These are phyloP conservation scores for Lepidiolamprologus cunningtoni DNA, from an alignment of 2,113 vertebrate species.

Conservation along the genomic window DNA sequence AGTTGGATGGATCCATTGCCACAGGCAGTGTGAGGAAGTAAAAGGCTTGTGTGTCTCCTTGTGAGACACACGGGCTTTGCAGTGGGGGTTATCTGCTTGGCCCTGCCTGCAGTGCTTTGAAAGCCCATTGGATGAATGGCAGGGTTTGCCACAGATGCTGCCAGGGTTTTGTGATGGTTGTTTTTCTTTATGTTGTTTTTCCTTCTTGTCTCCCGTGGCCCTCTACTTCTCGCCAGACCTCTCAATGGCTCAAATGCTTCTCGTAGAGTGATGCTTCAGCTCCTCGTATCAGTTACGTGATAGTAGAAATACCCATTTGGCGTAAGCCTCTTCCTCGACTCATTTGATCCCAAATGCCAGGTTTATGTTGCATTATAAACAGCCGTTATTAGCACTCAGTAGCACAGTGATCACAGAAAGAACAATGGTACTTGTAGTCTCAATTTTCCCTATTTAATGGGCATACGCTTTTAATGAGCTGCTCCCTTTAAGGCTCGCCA, in stretches of 20 bases:
- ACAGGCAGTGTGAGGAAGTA: background rate
- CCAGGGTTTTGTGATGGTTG: background rate
- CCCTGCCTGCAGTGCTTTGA: constrained; percentile 11
- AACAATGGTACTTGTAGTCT: background rate
- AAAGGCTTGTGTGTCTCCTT: background rate
- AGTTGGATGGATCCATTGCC: background rate
- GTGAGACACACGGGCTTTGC: background rate
- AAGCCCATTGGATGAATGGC: constrained; percentile 25
- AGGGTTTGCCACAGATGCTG: background rate
- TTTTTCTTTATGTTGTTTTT: constrained; percentile 16
- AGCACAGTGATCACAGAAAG: background rate
- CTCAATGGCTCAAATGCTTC: background rate
- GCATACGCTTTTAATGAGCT: background rate
- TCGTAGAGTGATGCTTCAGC: background rate
- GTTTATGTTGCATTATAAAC: background rate
- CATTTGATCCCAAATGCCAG: background rate
- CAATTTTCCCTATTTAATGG: background rate
- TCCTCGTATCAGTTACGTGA: background rate
- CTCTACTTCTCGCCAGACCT: background rate
- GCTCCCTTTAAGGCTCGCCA: background rate
- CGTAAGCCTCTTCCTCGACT: background rate
- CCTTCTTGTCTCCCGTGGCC: background rate
- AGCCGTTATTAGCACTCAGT: background rate
- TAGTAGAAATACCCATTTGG: background rate
- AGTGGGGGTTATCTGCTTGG: constrained; percentile 19